Percentiles rank a stretch among this genome's conserved stretches.
Conservation (phyloP, 2,888 invertebrate genomes). For the Lissocephala sabroskyi region DNA sequence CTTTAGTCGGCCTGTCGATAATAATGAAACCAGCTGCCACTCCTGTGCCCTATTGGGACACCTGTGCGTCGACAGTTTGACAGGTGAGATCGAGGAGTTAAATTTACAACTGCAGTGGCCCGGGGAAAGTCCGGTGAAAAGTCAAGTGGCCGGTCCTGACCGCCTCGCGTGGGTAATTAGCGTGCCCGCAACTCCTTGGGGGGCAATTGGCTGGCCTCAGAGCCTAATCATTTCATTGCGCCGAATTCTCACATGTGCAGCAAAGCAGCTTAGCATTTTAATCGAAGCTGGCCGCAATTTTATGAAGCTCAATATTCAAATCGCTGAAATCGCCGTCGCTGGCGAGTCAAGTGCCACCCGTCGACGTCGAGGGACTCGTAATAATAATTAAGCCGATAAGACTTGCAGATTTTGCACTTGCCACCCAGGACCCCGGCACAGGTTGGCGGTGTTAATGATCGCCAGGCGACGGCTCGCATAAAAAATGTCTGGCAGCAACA, state of each 20-base stretch:
- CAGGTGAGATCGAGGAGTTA: conserved; percentile 53
- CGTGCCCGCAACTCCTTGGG: conserved; percentile 49
- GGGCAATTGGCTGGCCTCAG: conserved; percentile 45
- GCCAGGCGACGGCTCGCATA: conserved; percentile 20
- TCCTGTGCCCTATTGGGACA: conserved; percentile 21
- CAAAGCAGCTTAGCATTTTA: conserved; percentile 47
- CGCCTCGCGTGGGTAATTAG: conserved; percentile 35
- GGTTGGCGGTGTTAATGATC: conserved; percentile 46
- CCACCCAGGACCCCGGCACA: not conserved
- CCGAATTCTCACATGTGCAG: conserved; percentile 35
- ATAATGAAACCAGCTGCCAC: conserved; percentile 56
- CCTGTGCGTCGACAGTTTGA: conserved; percentile 35
- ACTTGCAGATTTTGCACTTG: conserved; percentile 63
- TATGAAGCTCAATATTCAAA: conserved; percentile 54
- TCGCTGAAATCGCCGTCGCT: conserved; percentile 21
- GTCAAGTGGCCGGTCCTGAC: conserved; percentile 36
- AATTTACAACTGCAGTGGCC: conserved; percentile 52
- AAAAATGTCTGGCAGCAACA: conserved; percentile 51
- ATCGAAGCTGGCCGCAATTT: conserved; percentile 35
- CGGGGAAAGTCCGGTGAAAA: conserved; percentile 11
- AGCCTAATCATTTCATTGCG: conserved; percentile 47
- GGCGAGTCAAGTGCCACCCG: conserved; percentile 51
- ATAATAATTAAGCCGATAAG: conserved; percentile 67
- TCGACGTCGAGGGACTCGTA: conserved; percentile 49
- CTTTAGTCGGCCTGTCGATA: conserved; percentile 55